These are phyloP conservation scores for Redunca redunca DNA, from an alignment of 2,113 vertebrate genomes.

Conservation along the genomic window DNA sequence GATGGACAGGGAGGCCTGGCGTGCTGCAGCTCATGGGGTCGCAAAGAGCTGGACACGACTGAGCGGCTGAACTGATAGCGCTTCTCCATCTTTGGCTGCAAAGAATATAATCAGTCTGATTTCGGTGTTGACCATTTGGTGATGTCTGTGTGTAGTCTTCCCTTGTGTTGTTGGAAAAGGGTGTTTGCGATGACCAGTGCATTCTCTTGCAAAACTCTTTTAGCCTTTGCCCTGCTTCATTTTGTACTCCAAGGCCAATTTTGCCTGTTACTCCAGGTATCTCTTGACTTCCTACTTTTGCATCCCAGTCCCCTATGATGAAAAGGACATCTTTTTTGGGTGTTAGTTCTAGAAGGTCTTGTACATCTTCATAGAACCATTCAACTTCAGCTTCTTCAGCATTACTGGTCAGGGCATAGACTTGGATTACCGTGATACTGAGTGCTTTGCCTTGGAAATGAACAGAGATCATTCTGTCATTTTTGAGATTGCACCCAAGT, in stretches of 20 bases:
- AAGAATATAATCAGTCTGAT: background rate
- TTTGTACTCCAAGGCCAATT: background rate
- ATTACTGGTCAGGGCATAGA: background rate
- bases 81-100: background rate
- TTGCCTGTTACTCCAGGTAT: background rate
- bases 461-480: background rate
- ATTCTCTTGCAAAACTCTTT: background rate
- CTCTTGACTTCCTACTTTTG: background rate
- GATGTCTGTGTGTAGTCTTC: background rate
- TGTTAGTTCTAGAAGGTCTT: background rate
- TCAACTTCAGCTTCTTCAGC: background rate
- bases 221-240: background rate
- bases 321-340: background rate
- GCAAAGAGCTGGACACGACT: fast-evolving
- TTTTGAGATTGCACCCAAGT: background rate
- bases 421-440: background rate
- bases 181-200: background rate
- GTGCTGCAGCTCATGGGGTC: background rate
- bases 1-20: background rate
- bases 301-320: background rate
- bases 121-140: background rate
- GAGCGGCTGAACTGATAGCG: fast-evolving
- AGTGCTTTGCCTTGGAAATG: background rate
- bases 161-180: background rate
- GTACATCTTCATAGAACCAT: background rate